Evolutionary conservation across 1,140 invertebrate genomes (phyloP).

Genomic region (Hyles euphorbiae): DNA sequence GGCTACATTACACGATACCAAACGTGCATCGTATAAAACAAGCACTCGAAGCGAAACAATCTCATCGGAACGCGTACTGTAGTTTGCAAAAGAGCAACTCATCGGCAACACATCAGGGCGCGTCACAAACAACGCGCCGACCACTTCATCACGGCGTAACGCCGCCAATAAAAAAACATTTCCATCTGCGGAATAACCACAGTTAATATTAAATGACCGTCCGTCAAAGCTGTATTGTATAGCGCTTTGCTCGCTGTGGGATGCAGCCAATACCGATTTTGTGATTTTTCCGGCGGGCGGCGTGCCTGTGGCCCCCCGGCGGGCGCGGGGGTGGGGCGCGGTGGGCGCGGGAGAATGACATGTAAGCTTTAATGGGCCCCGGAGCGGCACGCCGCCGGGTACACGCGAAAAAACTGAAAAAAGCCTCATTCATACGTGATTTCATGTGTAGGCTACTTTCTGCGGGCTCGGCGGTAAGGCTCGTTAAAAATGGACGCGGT

Average conservation of each 20-base stretch:
- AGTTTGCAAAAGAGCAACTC: slow-evolving; percentile 62
- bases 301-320: slow-evolving; percentile 15
- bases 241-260: slow-evolving; percentile 60
- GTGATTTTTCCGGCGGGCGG: slow-evolving; percentile 53
- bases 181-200: slow-evolving; percentile 73
- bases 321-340: slow-evolving; percentile 12
- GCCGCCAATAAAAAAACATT: slow-evolving; percentile 70
- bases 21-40: slow-evolving; percentile 23
- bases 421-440: slow-evolving; percentile 72
- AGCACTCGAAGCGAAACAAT: slow-evolving; percentile 47
- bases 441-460: slow-evolving; percentile 73
- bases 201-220: slow-evolving; percentile 75
- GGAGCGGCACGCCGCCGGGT: slow-evolving; percentile 61
- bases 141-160: slow-evolving; percentile 71
- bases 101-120: slow-evolving; percentile 59
- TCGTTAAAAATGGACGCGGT: slow-evolving; percentile 71
- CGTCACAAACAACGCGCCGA: slow-evolving; percentile 66
- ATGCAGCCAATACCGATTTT: slow-evolving; percentile 69
- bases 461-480: slow-evolving; percentile 61
- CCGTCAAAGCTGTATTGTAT: slow-evolving; percentile 71
- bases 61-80: slow-evolving; percentile 42
- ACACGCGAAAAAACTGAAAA: slow-evolving; percentile 71
- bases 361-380: slow-evolving; percentile 72
- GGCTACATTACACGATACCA: not conserved
- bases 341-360: slow-evolving; percentile 49